Evolutionary conservation across 2,888 invertebrate species (phyloP), one percentile per base, ranked within the genome.

Genomic region (Scrobipalpa costella): DNA sequence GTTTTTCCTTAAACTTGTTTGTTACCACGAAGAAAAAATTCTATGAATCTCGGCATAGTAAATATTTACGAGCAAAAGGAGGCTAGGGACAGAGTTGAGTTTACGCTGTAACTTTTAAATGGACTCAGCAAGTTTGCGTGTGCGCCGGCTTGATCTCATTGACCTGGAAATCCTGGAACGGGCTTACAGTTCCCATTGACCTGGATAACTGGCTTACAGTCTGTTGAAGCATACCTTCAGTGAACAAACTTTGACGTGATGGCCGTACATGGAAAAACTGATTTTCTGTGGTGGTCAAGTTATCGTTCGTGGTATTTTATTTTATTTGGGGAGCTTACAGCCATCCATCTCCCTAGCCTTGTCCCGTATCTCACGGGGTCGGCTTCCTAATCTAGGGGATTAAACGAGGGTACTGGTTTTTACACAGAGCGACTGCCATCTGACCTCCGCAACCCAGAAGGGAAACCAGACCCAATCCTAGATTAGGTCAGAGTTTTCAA

Each of bases 41-140:
- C 7, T n/a, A 15, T 49, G 19, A 44, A 21, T 0, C 58, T 15
- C 1, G 44, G 27, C 15, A 44, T 8, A 44, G 21, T 27, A 61
- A 61, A 61, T 50, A 61, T 34, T 49, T 50, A 50, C 15, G 11
- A 19, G n/a, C 3, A 40, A 27, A 44, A 33, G 15, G 6, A 60
- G 15, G 33, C 9, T 38, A 59, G 13, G 27, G 27, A 44, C 49
- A 17, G 21, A 50, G 50, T 61, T 36, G n/a, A 17, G 17, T 50
- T 61, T 61, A 61, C 34, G 17, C 34, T 21, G 13, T 7, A 59
- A 61, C 49, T 50, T 61, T 49, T 49, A 61, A 61, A 59, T 17
- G 34, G 61, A 61, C 61, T 61, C 2, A n/a, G 47, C 33, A 49
- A 60, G 47, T 60, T 49, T 49, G 60, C 40, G 47, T 27, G 34